These are phyloP conservation scores for Oasisia sp. DNA, from an alignment of 2,888 invertebrate species.

Conservation along the genomic window DNA sequence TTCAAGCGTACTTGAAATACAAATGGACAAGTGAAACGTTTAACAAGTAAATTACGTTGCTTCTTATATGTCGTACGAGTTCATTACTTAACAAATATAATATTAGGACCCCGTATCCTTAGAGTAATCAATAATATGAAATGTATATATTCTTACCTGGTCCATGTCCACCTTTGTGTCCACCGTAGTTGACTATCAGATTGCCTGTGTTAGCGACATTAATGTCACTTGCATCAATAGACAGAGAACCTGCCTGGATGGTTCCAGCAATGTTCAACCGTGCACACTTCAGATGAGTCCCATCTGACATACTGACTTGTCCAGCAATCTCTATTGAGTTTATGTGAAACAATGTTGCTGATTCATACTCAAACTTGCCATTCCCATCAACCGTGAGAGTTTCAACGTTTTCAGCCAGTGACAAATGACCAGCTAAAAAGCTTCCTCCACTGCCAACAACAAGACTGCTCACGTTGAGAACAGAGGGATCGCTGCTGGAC, in stretches of 20 bases:
- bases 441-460: not conserved
- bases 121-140: not conserved
- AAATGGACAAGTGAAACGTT: no score
- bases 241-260: constrained; percentile 43
- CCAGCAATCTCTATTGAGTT: not conserved
- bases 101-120: not conserved
- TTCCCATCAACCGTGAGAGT: not conserved
- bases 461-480: not conserved
- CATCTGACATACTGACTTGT: not conserved
- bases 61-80: not conserved
- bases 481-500: not conserved
- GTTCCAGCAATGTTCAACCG: constrained; percentile 39
- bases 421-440: not conserved
- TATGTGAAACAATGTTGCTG: not conserved
- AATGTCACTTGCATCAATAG: constrained; percentile 31
- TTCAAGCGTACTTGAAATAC: no score
- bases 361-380: not conserved
- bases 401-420: not conserved
- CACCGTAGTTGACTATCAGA: constrained; percentile 42
- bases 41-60: not conserved
- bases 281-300: not conserved
- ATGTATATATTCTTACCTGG: constrained; percentile 42
- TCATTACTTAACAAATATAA: not conserved
- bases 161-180: constrained; percentile 43
- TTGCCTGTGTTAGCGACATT: constrained; percentile 36